These are phyloP conservation scores for Zootermopsis nevadensis DNA, from an alignment of 2,888 invertebrate genomes.

Conservation along the genomic window DNA sequence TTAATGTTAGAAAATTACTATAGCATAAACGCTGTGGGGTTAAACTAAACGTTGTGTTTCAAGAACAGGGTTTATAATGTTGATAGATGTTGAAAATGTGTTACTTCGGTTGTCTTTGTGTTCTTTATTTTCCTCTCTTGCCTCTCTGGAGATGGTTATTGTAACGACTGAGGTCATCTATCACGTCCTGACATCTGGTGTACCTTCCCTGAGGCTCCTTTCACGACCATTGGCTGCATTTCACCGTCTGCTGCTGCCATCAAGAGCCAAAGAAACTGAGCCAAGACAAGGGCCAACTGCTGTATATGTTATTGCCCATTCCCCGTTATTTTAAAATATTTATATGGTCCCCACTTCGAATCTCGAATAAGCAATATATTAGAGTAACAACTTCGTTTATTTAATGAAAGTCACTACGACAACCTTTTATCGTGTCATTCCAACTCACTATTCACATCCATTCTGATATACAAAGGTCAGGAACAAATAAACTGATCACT, in stretches of 20 bases:
- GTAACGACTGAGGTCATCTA: constrained; percentile 47
- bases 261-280: not conserved
- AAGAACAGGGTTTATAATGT: constrained; percentile 42
- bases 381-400: no score
- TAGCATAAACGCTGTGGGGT: constrained; percentile 19
- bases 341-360: not conserved
- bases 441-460: no score
- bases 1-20: constrained; percentile 42
- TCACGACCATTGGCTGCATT: not conserved
- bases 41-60: not conserved
- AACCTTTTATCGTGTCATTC: no score
- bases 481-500: no score
- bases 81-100: constrained; percentile 45
- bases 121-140: constrained; percentile 34
- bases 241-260: constrained; percentile 16
- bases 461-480: no score
- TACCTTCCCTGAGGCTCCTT: constrained; percentile 16
- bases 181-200: constrained; percentile 45
- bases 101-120: constrained; percentile 21
- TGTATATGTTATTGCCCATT: no score
- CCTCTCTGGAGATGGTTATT: constrained; percentile 42
- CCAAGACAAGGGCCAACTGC: no score
- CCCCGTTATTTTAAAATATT: not conserved
- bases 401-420: no score
- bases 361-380: not conserved